These are phyloP conservation scores for Chrysopa pallens DNA, from an alignment of 1,140 invertebrate genomes.

Conservation along the genomic window DNA sequence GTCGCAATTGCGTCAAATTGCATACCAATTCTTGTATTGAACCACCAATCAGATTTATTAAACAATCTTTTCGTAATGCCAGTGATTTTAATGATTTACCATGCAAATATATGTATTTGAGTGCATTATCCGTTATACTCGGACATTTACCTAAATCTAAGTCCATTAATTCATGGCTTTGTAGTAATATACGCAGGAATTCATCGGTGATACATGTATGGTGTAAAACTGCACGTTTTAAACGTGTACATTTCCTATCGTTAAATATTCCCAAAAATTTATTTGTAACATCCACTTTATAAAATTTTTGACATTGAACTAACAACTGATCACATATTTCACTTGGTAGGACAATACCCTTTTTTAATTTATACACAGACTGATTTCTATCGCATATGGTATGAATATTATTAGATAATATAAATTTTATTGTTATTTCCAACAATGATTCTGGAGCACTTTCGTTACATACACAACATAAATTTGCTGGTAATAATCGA, in stretches of 20 bases:
- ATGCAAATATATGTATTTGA: conserved; percentile 21
- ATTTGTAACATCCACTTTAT: conserved; percentile 39
- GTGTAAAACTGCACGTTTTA: conserved; percentile 48
- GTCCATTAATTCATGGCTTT: conserved; percentile 49
- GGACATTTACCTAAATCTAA: conserved; percentile 56
- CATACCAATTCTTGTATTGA: conserved; percentile 34
- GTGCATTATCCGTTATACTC: conserved; percentile 30
- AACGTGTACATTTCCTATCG: conserved; percentile 40
- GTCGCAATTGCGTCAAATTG: conserved; percentile 40
- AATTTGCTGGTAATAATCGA: conserved; percentile 13
- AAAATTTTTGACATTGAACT: conserved; percentile 30
- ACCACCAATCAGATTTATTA: conserved; percentile 19
- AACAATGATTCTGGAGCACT: conserved; percentile 26
- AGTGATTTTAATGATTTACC: conserved; percentile 23
- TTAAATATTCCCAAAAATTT: conserved; percentile 52
- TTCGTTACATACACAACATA: conserved; percentile 18
- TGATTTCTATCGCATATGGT: conserved; percentile 29
- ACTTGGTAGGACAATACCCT: conserved; percentile 39
- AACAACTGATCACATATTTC: conserved; percentile 52
- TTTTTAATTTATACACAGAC: conserved; percentile 21
- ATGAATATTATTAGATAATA: conserved; percentile 40
- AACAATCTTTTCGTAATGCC: conserved; percentile 21
- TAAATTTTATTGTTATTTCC: conserved; percentile 41
- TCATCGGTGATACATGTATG: conserved; percentile 50
- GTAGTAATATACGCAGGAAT: conserved; percentile 38